Evolutionary conservation across 2,113 vertebrate species (phyloP).

Genomic region (Athene cunicularia): DNA sequence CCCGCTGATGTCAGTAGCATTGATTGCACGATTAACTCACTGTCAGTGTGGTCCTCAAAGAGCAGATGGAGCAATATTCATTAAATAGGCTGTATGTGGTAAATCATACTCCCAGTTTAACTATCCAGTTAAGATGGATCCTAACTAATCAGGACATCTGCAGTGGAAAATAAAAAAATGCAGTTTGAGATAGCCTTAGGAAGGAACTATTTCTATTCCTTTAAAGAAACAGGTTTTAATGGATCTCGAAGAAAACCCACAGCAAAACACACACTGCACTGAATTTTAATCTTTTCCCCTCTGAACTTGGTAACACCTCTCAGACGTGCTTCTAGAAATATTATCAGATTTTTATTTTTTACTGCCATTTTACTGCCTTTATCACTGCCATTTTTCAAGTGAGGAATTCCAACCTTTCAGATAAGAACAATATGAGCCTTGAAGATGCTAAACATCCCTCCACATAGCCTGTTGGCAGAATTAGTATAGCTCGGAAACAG

Average conservation of each 20-base stretch:
- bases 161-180: not conserved
- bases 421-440: not conserved
- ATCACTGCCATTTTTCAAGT: not conserved
- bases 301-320: not conserved
- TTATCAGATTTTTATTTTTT: not conserved
- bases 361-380: not conserved
- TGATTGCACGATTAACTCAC: not conserved
- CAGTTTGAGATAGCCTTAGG: not conserved
- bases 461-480: not conserved
- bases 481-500: not conserved
- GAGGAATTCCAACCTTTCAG: not conserved
- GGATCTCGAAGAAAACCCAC: not conserved
- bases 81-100: not conserved
- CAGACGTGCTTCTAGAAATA: not conserved
- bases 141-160: not conserved
- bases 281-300: not conserved
- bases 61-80: not conserved
- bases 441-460: not conserved
- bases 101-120: not conserved
- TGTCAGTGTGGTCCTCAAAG: not conserved
- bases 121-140: not conserved
- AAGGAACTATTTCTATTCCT: not conserved
- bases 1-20: not conserved
- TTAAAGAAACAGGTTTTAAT: not conserved
- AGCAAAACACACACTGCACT: not conserved